Conservation (phyloP, 2,888 invertebrate species). For the Chrysotoxum bicinctum region DNA sequence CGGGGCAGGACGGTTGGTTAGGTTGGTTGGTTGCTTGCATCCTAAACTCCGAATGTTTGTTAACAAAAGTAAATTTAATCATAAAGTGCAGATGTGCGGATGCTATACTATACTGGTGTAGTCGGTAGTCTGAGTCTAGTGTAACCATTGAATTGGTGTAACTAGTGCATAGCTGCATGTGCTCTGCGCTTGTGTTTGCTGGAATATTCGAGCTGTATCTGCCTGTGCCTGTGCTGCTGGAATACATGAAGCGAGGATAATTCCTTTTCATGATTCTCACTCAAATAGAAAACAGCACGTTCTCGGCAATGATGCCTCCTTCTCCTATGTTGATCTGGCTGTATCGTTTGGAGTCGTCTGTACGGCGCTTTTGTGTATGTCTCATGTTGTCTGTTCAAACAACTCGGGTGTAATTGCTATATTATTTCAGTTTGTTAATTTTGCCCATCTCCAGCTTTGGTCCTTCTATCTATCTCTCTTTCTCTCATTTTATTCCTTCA, state of each 20-base stretch:
- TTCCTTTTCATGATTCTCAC: slow-evolving; percentile 79
- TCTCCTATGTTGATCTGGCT: not conserved
- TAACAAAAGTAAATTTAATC: slow-evolving; percentile 69
- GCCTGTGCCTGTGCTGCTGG: slow-evolving; percentile 40
- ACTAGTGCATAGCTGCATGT: not conserved
- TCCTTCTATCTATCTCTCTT: not conserved
- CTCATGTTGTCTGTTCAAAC: slow-evolving; percentile 60
- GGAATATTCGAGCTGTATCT: slow-evolving; percentile 35
- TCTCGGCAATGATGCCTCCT: slow-evolving; percentile 19
- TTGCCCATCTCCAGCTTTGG: not conserved
- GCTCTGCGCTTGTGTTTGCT: slow-evolving; percentile 30
- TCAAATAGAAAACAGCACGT: slow-evolving; percentile 79
- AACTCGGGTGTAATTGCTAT: slow-evolving; percentile 69
- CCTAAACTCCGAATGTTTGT: slow-evolving; percentile 37
- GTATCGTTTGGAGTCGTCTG: slow-evolving; percentile 1
- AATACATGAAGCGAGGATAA: slow-evolving; percentile 79
- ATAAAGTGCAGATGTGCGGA: slow-evolving; percentile 71
- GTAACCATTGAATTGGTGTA: slow-evolving; percentile 33
- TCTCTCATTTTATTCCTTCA: not conserved
- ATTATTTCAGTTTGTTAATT: slow-evolving; percentile 72
- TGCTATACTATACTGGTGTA: slow-evolving; percentile 21
- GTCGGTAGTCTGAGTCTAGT: slow-evolving; percentile 31
- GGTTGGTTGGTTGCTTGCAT: slow-evolving; percentile 10
- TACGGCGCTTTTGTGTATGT: slow-evolving; percentile 7
- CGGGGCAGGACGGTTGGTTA: too few relatives aligned